phyloP scores from a whole-genome alignment of 2,113 vertebrate genomes.

The Chinchilla lanigera region DNA sequence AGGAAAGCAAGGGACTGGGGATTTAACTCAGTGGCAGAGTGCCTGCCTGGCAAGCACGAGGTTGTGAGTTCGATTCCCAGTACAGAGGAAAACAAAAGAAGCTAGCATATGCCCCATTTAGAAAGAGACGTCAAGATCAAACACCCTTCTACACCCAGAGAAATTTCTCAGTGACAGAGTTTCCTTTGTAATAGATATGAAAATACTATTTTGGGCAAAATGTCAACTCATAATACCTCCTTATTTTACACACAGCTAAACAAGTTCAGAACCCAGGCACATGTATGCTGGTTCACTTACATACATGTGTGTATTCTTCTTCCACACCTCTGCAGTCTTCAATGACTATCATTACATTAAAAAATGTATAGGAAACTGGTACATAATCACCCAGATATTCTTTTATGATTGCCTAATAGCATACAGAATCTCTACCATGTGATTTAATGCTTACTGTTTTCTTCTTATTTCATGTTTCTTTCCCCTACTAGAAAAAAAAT shows the following conservation, averaged over 20 bases:
- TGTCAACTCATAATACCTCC: background rate
- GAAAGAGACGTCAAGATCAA: background rate
- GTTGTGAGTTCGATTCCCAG: too few species aligned
- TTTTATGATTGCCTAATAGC: background rate
- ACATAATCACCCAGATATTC: background rate
- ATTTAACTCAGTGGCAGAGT: too few species aligned
- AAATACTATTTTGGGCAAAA: background rate
- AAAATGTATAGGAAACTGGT: background rate
- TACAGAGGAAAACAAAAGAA: background rate
- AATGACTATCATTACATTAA: background rate
- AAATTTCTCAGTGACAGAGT: background rate
- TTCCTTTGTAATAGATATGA: background rate
- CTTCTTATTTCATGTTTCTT: background rate
- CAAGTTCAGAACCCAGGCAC: background rate
- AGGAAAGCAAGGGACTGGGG: slow-evolving; percentile 30
- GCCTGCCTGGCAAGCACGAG: too few species aligned
- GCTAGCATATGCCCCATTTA: background rate
- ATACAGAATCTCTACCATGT: background rate
- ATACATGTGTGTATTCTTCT: background rate
- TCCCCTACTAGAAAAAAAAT: background rate
- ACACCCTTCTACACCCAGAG: background rate
- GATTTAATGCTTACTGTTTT: background rate
- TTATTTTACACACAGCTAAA: background rate
- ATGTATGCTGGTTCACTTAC: background rate
- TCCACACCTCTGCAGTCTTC: background rate